Evolutionary conservation across 2,888 invertebrate species (phyloP).

Genomic region (Trichopria drosophilae): DNA sequence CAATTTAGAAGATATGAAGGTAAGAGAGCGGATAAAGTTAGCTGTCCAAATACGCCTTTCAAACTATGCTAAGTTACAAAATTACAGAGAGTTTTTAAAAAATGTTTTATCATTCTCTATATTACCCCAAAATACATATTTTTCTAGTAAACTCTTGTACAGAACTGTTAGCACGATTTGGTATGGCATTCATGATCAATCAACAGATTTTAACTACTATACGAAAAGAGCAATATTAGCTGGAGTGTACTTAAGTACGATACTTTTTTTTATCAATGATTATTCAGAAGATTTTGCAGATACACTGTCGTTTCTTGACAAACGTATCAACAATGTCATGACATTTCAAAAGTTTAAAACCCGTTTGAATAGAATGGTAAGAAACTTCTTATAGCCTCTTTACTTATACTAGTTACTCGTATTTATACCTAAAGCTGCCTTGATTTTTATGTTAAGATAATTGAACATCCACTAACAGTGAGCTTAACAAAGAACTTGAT

Average conservation of each 20-base stretch:
- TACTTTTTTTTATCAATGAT: slow-evolving; percentile 21
- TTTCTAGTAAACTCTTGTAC: slow-evolving; percentile 22
- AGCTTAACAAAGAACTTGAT: too few species aligned
- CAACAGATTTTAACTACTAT: slow-evolving; percentile 20
- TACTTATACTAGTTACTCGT: too few species aligned
- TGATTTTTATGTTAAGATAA: too few species aligned
- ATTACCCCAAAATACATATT: slow-evolving; percentile 20
- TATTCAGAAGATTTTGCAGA: slow-evolving; percentile 19
- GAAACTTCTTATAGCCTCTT: slow-evolving; percentile 14
- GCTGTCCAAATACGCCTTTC: slow-evolving; percentile 19
- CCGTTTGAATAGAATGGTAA: slow-evolving; percentile 15
- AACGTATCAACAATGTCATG: slow-evolving; percentile 19
- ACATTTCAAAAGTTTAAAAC: slow-evolving; percentile 19
- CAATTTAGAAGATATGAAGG: slow-evolving; percentile 20
- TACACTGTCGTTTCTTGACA: slow-evolving; percentile 17
- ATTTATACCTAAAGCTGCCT: too few species aligned
- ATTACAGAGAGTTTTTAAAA: slow-evolving; percentile 20
- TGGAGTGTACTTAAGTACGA: slow-evolving; percentile 20
- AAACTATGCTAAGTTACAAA: slow-evolving; percentile 17
- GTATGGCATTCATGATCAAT: slow-evolving; percentile 19
- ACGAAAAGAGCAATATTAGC: slow-evolving; percentile 20
- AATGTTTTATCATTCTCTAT: slow-evolving; percentile 19
- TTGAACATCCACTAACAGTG: too few species aligned
- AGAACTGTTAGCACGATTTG: slow-evolving; percentile 18
- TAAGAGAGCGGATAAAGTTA: slow-evolving; percentile 18